A percentile compares a stretch with the other conserved stretches of the same genome.
These are phyloP conservation scores for Drosophila guanche DNA, from an alignment of 1,140 invertebrate genomes.

Conservation along the genomic window DNA sequence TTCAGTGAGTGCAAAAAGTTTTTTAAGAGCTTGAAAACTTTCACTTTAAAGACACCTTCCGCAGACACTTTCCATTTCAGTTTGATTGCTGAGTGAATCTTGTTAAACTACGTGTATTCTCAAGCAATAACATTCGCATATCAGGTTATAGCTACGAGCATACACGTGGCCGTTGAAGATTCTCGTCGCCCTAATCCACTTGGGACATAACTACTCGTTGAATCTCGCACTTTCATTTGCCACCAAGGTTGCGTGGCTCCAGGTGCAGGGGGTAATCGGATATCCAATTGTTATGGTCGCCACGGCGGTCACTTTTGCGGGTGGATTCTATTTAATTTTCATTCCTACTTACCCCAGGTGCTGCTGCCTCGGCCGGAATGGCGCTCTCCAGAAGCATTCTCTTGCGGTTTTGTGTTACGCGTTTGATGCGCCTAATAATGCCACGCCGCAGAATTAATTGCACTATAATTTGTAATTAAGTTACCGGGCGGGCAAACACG, in stretches of 20 bases:
- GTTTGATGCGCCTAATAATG: constrained; percentile 71
- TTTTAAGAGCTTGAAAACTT: no score
- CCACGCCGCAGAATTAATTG: constrained; percentile 78
- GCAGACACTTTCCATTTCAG: constrained; percentile 2
- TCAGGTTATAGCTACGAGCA: constrained; percentile 98
- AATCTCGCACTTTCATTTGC: constrained; percentile 24
- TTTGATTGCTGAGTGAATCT: constrained; percentile 83
- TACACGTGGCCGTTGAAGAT: constrained; percentile 95
- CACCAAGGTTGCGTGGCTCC: no score
- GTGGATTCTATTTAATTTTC: constrained; percentile 39
- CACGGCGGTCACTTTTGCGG: constrained; percentile 49
- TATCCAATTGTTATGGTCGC: neutral
- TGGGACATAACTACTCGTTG: neutral
- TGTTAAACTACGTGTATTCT: constrained; percentile 97
- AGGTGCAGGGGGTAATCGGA: constrained; percentile 18
- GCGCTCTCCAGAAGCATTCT: neutral
- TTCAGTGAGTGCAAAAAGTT: no score
- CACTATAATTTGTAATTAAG: constrained; percentile 83
- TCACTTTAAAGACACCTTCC: neutral
- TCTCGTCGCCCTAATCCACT: constrained; percentile 32
- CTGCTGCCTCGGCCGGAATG: neutral
- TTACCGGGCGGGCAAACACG: constrained; percentile 62
- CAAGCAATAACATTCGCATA: constrained; percentile 97
- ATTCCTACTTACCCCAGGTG: constrained; percentile 52
- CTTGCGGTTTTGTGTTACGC: constrained; percentile 57